Conservation (phyloP, 2,888 invertebrate species). For the Dastarcus helophoroides region DNA sequence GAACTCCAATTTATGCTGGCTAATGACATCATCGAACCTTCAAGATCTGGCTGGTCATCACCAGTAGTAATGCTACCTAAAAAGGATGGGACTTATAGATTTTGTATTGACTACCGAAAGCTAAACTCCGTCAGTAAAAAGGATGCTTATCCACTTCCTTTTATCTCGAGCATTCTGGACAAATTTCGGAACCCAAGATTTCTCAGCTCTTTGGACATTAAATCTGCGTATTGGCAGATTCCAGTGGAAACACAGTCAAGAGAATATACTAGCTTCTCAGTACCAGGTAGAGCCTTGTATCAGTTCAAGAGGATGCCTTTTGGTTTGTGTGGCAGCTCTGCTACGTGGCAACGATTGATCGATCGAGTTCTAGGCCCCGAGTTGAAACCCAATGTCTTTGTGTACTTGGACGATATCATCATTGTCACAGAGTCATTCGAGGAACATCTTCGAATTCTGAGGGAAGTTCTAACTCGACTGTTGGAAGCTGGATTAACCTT, state of each 20-base stretch:
- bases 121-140: slow-evolving; percentile 20
- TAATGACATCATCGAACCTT: slow-evolving; percentile 18
- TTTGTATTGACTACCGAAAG: slow-evolving; percentile 21
- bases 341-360: slow-evolving; percentile 10
- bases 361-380: slow-evolving; percentile 11
- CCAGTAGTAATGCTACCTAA: slow-evolving; percentile 20
- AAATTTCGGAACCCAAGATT: slow-evolving; percentile 18
- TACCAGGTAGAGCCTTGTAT: slow-evolving; percentile 14
- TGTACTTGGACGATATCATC: slow-evolving; percentile 9
- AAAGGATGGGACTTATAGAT: slow-evolving; percentile 17
- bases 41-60: slow-evolving; percentile 16
- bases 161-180: slow-evolving; percentile 20
- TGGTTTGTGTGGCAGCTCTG: slow-evolving; percentile 7
- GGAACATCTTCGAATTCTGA: slow-evolving; percentile 13
- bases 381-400: slow-evolving; percentile 7
- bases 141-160: slow-evolving; percentile 22
- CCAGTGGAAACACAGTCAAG: slow-evolving; percentile 11
- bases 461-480: slow-evolving; percentile 12
- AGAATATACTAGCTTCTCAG: slow-evolving; percentile 20
- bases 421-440: slow-evolving; percentile 9
- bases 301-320: slow-evolving; percentile 12
- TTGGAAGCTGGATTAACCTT: slow-evolving; percentile 17
- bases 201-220: slow-evolving; percentile 19
- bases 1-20: slow-evolving; percentile 25
- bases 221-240: slow-evolving; percentile 14